Base-by-base conservation (phyloP, 2,113 vertebrate genomes). In the Abramis brama region DNA sequence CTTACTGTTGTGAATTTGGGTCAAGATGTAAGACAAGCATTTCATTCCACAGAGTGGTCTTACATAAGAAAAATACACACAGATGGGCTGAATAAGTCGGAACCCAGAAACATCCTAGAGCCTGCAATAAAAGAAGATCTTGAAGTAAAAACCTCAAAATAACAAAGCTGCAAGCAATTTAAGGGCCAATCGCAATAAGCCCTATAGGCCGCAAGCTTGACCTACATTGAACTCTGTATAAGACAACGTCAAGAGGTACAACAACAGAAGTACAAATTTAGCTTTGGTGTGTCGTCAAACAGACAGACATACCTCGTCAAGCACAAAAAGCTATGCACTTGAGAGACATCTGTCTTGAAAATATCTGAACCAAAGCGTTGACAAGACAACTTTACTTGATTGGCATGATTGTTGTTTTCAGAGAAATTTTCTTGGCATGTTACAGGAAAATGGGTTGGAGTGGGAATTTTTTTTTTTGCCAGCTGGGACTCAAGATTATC, bases 21-120 rank as follows among this genome's bases (percentile, higher is more conserved):
- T 73, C 66, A 83, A 71, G 30, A 73, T 19, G 66, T 73, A 83
- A 62, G 17, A 4, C 17, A 50, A 17, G 5, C 21, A 1, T n/a
- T 80, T 45, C 50, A 36, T 50, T 36, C 9, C 19, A 52, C 39
- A 78, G 2, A 78, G 76, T 80, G 21, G 21, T 80, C 23, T 83
- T 55, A 71, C 68, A 43, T 83, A 83, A 83, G 66, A 59, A 83
- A 83, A 73, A 73, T 25, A 73, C 33, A 83, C 81, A 71, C 50
- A 83, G 81, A 55, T 73, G 66, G 3, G 33, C 66, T 57, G 25
- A 68, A 68, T 50, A 68, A 68, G 78, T 64, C 60, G 27, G 4
- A 57, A 73, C 68, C 4, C 19, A 57, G 47, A 59, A 43, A 57
- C 23, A 36, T 59, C 19, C 27, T 36, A 12, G 80, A 19, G 64